Base-by-base conservation (phyloP, 2,888 invertebrate species). In the Cinara cedri region DNA sequence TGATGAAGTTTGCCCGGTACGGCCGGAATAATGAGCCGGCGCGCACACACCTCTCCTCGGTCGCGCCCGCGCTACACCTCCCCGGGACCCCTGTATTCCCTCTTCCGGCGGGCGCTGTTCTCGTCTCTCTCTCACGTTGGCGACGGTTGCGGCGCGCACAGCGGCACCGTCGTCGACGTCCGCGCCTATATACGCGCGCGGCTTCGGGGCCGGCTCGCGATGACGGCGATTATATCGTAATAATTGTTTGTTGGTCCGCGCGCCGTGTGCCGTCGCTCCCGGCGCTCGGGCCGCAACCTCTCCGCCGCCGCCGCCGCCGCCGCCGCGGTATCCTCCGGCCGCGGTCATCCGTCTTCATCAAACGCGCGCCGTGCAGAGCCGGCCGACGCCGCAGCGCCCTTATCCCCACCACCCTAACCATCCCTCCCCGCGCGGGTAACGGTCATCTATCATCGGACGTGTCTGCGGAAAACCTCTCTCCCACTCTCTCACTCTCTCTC, bases 121-220 rank as follows among this genome's bases (percentile, higher is more conserved):
- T 87, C 87, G 87, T 87, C 87, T 87, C 87, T 34, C 34, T 34
- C 34, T 87, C 87, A 11, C 34, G 44, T 8, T 8, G 60, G 16
- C 87, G 87, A 87, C 84, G 84, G n/a, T n/a, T n/a, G n/a, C n/a
- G n/a, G 87, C 87, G 86, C 85, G 85, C 86, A 84, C 84, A 86
- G 85, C 85, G 84, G 84, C 84, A 86, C 85, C 84, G 81, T n/a
- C n/a, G n/a, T n/a, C n/a, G n/a, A n/a, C n/a, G n/a, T n/a, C n/a
- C n/a, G n/a, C n/a, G 82, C 85, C 82, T 82, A 87, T 87, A 84
- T 84, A 84, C 83, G 87, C 86, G 21, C 85, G 83, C 83, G 83
- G 83, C 46, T 84, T 86, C 85, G 14, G 62, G 13, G 16, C 19
- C 14, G 14, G n/a, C 9, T 3, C 42, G 68, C 70, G 80, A 74